Percentiles rank a stretch among this genome's conserved stretches.
phyloP scores from a whole-genome alignment of 2,888 invertebrate genomes.

The Falcaria lacertinaria region DNA sequence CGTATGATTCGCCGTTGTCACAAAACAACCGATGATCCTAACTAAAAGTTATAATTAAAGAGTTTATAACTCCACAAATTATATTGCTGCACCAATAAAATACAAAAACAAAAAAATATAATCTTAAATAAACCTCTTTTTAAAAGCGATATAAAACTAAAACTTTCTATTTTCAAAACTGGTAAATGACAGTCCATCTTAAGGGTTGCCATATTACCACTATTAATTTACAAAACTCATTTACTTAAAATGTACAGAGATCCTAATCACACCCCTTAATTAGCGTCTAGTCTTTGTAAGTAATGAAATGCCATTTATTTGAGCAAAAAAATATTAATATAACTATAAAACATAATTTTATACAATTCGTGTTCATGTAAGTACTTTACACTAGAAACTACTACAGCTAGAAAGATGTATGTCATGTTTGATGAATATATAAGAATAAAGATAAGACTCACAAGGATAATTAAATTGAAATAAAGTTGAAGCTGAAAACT shows the following conservation, averaged over 20 bases:
- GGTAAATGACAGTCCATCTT: constrained; percentile 54
- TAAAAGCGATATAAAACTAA: constrained; percentile 10
- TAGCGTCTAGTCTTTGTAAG: constrained; percentile 48
- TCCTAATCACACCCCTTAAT: constrained; percentile 45
- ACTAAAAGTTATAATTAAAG: constrained; percentile 32
- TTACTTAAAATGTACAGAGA: constrained; percentile 48
- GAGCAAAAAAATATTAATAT: constrained; percentile 64
- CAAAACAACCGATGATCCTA: constrained; percentile 41
- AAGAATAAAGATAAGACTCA: too few relatives aligned
- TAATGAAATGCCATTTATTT: constrained; percentile 74
- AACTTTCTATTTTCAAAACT: constrained; percentile 21
- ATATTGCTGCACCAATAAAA: constrained; percentile 57
- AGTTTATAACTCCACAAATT: constrained; percentile 60
- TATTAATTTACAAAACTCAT: constrained; percentile 21
- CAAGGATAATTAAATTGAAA: too few relatives aligned
- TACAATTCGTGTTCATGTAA: neutral
- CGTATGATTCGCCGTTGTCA: constrained; percentile 72
- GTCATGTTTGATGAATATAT: neutral
- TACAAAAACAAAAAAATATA: constrained; percentile 33
- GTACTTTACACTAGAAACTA: neutral
- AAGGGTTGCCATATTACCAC: constrained; percentile 31
- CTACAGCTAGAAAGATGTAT: neutral
- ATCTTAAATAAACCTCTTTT: constrained; percentile 22
- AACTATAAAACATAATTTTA: neutral
- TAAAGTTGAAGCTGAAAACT: too few relatives aligned